Conservation (phyloP, 2,888 invertebrate species). For the Chaetogeoica ovagalla region DNA sequence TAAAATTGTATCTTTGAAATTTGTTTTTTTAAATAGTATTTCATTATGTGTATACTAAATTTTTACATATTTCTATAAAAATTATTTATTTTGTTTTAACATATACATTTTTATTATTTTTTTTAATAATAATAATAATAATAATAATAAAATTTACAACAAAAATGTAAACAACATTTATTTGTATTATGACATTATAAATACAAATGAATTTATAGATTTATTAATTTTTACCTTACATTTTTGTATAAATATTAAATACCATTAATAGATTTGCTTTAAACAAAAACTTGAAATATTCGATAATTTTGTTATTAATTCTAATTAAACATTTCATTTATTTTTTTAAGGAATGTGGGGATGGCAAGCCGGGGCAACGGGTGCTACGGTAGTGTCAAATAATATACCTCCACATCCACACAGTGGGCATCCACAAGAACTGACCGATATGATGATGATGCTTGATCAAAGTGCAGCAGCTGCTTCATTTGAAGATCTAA, state of each 20-base stretch:
- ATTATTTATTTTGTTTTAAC: too few species aligned
- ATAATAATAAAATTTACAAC: too few species aligned
- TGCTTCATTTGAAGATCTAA: conserved; percentile 81
- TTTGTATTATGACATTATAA: too few species aligned
- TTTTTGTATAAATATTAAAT: background rate
- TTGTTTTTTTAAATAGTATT: conserved; percentile 25
- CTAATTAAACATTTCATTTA: conserved; percentile 36
- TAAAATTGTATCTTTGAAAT: conserved; percentile 43
- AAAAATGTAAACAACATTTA: too few species aligned
- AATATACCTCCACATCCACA: conserved; percentile 63
- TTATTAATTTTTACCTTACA: background rate
- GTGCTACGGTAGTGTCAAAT: conserved; percentile 61
- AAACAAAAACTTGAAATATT: too few species aligned
- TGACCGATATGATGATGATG: conserved; percentile 88
- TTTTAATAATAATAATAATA: too few species aligned
- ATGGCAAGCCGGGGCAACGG: conserved; percentile 67
- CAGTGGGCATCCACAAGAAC: conserved; percentile 67
- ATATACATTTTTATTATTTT: too few species aligned
- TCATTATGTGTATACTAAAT: background rate
- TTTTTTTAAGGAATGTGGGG: conserved; percentile 72
- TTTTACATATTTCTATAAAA: too few species aligned
- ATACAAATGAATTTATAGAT: background rate
- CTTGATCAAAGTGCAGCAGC: conserved; percentile 80
- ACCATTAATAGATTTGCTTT: background rate
- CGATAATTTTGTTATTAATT: background rate